phyloP scores from a whole-genome alignment of 2,888 invertebrate genomes.

The Tethea ocularis region DNA sequence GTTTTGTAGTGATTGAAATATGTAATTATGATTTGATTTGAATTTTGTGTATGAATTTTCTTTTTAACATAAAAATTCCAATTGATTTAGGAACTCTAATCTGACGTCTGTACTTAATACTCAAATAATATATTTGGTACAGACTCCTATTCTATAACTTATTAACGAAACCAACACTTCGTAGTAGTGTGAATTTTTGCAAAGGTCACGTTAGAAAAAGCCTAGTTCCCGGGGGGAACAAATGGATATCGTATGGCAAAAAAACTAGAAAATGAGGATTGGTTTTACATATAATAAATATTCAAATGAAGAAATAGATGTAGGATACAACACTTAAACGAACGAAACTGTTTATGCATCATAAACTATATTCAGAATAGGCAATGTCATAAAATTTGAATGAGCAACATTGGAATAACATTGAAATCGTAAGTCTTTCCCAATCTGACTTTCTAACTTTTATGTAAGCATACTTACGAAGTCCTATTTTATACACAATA shows the following conservation, averaged over 20 bases:
- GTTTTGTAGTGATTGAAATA: too few species aligned
- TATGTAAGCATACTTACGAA: not conserved
- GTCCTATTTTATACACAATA: too few species aligned
- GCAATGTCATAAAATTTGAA: slow-evolving; percentile 2
- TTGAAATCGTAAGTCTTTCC: not conserved
- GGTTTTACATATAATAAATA: not conserved
- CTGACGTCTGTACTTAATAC: too few species aligned
- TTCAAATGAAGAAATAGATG: slow-evolving; percentile 1
- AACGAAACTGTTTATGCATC: slow-evolving; percentile 2
- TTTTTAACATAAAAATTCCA: too few species aligned
- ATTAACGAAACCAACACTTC: not conserved
- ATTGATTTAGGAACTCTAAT: too few species aligned
- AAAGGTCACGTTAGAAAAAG: not conserved
- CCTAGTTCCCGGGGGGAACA: not conserved
- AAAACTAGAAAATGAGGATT: not conserved
- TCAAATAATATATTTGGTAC: not conserved
- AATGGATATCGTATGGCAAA: not conserved
- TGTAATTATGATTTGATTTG: too few species aligned
- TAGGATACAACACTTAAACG: not conserved
- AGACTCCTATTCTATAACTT: not conserved
- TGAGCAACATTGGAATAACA: slow-evolving; percentile 1
- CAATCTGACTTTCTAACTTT: not conserved
- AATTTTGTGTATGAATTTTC: too few species aligned
- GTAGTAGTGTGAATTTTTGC: not conserved
- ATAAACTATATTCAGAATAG: not conserved